Evolutionary conservation across 1,140 invertebrate genomes (phyloP).

Genomic region (Homalodisca vitripennis): DNA sequence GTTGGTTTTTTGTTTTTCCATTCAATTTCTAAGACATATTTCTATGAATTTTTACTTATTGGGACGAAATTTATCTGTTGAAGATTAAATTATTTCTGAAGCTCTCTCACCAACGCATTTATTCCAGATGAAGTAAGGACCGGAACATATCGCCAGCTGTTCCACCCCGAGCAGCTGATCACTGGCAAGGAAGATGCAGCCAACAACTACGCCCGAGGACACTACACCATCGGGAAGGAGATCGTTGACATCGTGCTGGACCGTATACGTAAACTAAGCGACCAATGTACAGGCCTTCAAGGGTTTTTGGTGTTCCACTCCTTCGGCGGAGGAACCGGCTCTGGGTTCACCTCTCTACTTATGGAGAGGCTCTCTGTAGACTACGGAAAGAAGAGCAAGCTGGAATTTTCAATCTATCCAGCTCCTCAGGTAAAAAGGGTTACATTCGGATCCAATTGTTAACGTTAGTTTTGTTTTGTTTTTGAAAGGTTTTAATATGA

Average conservation of each 20-base stretch:
- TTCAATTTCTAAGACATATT: too few species aligned
- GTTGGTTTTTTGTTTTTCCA: too few species aligned
- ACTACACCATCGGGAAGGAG: constrained; percentile 91
- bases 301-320: constrained; percentile 90
- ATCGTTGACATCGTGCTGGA: constrained; percentile 80
- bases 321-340: constrained; percentile 87
- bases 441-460: too few species aligned
- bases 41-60: too few species aligned
- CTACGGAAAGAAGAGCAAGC: constrained; percentile 86
- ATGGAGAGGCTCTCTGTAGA: constrained; percentile 89
- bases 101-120: too few species aligned
- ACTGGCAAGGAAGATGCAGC: constrained; percentile 87
- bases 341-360: constrained; percentile 81
- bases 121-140: constrained; percentile 71
- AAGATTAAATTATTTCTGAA: background rate
- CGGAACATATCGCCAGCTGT: constrained; percentile 79
- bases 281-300: constrained; percentile 83
- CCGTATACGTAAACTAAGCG: constrained; percentile 74
- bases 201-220: constrained; percentile 86
- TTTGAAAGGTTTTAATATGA: too few species aligned
- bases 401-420: constrained; percentile 88
- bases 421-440: constrained; percentile 71
- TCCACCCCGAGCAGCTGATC: constrained; percentile 83
- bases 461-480: too few species aligned
- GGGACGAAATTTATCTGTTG: too few species aligned